Evolutionary conservation across 2,888 invertebrate species (phyloP), one percentile per base, ranked within the genome.

Genomic region (Helicoverpa assulta): DNA sequence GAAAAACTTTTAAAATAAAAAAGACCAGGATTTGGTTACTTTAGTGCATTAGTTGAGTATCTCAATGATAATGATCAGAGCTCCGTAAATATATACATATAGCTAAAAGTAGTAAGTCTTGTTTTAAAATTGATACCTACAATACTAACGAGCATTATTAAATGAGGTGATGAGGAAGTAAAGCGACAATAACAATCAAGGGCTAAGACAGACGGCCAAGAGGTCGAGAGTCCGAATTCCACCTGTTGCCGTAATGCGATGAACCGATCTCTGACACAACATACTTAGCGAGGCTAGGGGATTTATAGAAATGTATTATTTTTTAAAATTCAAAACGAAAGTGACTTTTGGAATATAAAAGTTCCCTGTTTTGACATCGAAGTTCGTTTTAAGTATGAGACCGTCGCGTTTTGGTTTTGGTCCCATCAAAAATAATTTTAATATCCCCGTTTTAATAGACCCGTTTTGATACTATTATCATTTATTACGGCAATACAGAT

Each of bases 161-260:
- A n/a, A 33, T 52, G 5, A 52, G 40, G 12, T 52, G 5, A 52
- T 52, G 12, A 68, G 26, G 10, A 40, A 52, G 51, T 55, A 10
- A 21, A 43, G 55, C 26, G 18, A 12, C 8, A 55, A 52, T 12
- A n/a, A 66, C 26, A 12, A 47, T 10, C n/a, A 1, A 26, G 67
- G 43, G 18, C 5, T 51, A 40, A 21, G 53, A 33, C 26, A 57
- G 33, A 40, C 61, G 71, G 40, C 33, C 53, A n/a, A 47, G 51
- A 37, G 57, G 51, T 55, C 60, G 47, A 58, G 29, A 37, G 71
- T 66, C 67, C 54, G 52, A 75, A 75, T 71, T 58, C 71, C 71
- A 75, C 75, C 67, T 75, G 77, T 76, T 75, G 75, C 77, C 54
- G 14, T 65, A 56, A 59, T 65, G 65, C 60, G 26, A 70, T 60